Evolutionary conservation across 2,113 vertebrate genomes (phyloP).

Genomic region (Ancistrus triradiatus): DNA sequence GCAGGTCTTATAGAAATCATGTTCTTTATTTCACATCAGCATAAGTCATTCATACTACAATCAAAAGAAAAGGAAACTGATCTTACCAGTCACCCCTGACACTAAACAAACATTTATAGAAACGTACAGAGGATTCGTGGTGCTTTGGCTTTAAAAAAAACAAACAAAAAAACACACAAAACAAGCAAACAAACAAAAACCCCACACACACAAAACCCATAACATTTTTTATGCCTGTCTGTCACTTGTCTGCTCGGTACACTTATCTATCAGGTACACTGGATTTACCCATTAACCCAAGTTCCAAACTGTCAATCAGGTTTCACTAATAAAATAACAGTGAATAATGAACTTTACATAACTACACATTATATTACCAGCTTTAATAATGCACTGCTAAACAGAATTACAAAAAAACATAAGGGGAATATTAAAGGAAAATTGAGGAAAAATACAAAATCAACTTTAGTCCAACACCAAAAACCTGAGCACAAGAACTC

Average conservation of each 20-base stretch:
- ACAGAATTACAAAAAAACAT: slow-evolving; percentile 57
- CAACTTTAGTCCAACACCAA: slow-evolving; percentile 16
- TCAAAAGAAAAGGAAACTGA: slow-evolving; percentile 62
- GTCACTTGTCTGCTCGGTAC: slow-evolving; percentile 37
- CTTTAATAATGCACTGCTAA: slow-evolving; percentile 62
- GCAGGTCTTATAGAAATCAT: too few relatives aligned
- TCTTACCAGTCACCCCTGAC: slow-evolving; percentile 79
- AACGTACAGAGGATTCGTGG: slow-evolving; percentile 62
- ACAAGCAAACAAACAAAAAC: slow-evolving; percentile 47
- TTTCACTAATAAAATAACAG: too few relatives aligned
- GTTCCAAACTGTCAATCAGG: slow-evolving; percentile 48
- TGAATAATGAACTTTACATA: not conserved
- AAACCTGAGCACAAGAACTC: slow-evolving; percentile 27
- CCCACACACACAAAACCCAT: slow-evolving; percentile 45
- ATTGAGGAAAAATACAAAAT: slow-evolving; percentile 42
- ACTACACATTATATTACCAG: slow-evolving; percentile 23
- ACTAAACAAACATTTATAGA: slow-evolving; percentile 70
- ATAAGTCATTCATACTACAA: too few relatives aligned
- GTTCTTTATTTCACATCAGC: too few relatives aligned
- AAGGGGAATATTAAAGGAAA: slow-evolving; percentile 35
- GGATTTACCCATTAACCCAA: slow-evolving; percentile 23
- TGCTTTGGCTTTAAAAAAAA: slow-evolving; percentile 59
- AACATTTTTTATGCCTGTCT: slow-evolving; percentile 57
- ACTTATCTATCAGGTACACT: slow-evolving; percentile 43
- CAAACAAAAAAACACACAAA: slow-evolving; percentile 44